These are phyloP conservation scores for Theodoxus fluviatilis DNA, from an alignment of 2,888 invertebrate genomes.

Conservation along the genomic window DNA sequence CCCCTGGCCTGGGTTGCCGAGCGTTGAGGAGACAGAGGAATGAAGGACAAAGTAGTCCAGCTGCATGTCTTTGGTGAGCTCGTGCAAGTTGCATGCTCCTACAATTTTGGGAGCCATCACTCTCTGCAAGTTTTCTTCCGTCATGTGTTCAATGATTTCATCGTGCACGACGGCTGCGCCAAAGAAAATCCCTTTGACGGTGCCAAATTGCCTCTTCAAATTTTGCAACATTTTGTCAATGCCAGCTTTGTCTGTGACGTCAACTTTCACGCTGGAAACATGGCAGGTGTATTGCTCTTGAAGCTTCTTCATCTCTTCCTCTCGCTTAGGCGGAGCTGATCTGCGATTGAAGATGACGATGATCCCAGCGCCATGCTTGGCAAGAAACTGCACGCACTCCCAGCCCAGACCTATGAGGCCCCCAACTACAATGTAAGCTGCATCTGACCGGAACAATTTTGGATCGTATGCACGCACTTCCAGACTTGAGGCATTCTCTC, in stretches of 20 bases:
- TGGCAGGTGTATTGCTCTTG: background rate
- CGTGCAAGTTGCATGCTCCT: slow-evolving; percentile 46
- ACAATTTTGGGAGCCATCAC: slow-evolving; percentile 35
- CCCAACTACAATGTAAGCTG: slow-evolving; percentile 40
- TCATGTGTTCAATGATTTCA: slow-evolving; percentile 29
- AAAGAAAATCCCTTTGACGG: slow-evolving; percentile 43
- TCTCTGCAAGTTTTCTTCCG: slow-evolving; percentile 27
- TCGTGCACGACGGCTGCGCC: slow-evolving; percentile 40
- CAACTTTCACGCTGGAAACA: slow-evolving; percentile 22
- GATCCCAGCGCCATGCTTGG: slow-evolving; percentile 36
- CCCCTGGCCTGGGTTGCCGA: slow-evolving; percentile 45
- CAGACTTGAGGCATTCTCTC: no score
- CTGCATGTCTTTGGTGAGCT: slow-evolving; percentile 29
- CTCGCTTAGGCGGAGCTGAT: slow-evolving; percentile 17
- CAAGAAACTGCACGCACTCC: slow-evolving; percentile 37
- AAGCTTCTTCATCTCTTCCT: slow-evolving; percentile 20
- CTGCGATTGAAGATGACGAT: slow-evolving; percentile 37
- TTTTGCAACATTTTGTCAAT: no score
- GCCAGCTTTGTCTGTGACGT: no score
- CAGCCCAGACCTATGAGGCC: slow-evolving; percentile 46
- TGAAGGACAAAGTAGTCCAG: slow-evolving; percentile 47
- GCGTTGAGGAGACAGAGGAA: slow-evolving; percentile 41
- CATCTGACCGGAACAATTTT: slow-evolving; percentile 28
- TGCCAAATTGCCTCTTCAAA: no score
- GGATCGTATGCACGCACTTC: no score